Evolutionary conservation across 2,113 vertebrate species (phyloP), one percentile per base, ranked within the genome.

Genomic region (Regulus satrapa): DNA sequence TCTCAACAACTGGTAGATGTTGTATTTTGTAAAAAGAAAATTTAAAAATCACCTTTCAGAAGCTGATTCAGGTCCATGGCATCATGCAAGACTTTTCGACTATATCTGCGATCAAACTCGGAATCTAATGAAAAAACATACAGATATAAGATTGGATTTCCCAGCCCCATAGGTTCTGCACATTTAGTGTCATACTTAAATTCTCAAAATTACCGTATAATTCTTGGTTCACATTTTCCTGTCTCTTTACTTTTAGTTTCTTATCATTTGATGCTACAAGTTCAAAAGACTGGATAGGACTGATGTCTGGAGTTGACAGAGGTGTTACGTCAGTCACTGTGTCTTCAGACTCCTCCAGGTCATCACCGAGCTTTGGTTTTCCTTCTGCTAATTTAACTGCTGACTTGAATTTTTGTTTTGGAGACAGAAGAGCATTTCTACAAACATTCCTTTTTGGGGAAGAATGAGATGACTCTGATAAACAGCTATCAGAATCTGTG

Each of bases 241-340:
- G 98, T 73, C 96, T 98, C 96, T 96, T 98, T 89, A 97, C 75
- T 96, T 97, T 97, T 49, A 97, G 76, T 95, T 98, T 98, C 92
- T 97, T 97, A 73, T 98, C 95, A 24, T 97, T 97, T 78, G 98
- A 98, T 25, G 96, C 86, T 28, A 95, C 96, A 76, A 98, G 95
- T 96, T 99, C 98, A 83, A 99, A 96, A 8, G 98, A 99, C 91
- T 98, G 99, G 51, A 97, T 94, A 38, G 98, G 98, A 95, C 98
- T 99, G 82, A 97, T 97, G 78, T 99, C 98, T 59, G 99, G 98
- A 68, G 99, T 99, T 41, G 99, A 99, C 26, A 99, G 96, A 62
- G 99, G 98, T 41, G 98, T 99, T 59, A 99, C 99, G 2, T 99
- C 98, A 29, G 99, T 99, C 85, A 99, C 98, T 3, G 98, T 98